These are phyloP conservation scores for Laticauda laticaudata DNA, from an alignment of 2,113 vertebrate genomes.

Conservation along the genomic window DNA sequence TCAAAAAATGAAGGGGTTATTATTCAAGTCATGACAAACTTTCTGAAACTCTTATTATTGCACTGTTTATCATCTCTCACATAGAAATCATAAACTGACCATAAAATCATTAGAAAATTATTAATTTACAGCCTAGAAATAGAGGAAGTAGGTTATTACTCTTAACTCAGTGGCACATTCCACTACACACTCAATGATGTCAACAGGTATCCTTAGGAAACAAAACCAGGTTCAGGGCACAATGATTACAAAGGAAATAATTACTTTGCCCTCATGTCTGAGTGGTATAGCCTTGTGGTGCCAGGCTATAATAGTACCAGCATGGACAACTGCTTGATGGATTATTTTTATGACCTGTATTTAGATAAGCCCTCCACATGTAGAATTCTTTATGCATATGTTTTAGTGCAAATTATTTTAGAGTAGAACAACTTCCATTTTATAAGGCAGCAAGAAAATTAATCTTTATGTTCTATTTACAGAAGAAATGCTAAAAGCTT, in stretches of 20 bases:
- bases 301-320: slow-evolving; percentile 60
- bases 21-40: slow-evolving; percentile 9
- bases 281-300: slow-evolving; percentile 53
- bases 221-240: slow-evolving; percentile 31
- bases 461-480: slow-evolving; percentile 51
- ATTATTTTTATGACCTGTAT: slow-evolving; percentile 35
- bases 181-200: slow-evolving; percentile 40
- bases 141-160: slow-evolving; percentile 4
- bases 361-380: slow-evolving; percentile 51
- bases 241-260: slow-evolving; percentile 41
- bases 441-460: slow-evolving; percentile 31
- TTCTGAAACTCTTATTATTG: background rate
- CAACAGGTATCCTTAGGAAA: slow-evolving; percentile 34
- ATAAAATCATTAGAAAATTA: background rate
- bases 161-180: slow-evolving; percentile 38
- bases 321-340: slow-evolving; percentile 24
- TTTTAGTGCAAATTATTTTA: slow-evolving; percentile 57
- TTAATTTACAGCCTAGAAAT: slow-evolving; percentile 30
- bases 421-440: slow-evolving; percentile 56
- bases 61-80: slow-evolving; percentile 8
- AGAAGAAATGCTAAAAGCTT: slow-evolving; percentile 42
- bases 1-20: background rate
- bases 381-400: slow-evolving; percentile 65
- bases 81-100: slow-evolving; percentile 7
- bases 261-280: slow-evolving; percentile 53